phyloP scores from a whole-genome alignment of 2,888 invertebrate species.

The Lasioglossum marginatum region DNA sequence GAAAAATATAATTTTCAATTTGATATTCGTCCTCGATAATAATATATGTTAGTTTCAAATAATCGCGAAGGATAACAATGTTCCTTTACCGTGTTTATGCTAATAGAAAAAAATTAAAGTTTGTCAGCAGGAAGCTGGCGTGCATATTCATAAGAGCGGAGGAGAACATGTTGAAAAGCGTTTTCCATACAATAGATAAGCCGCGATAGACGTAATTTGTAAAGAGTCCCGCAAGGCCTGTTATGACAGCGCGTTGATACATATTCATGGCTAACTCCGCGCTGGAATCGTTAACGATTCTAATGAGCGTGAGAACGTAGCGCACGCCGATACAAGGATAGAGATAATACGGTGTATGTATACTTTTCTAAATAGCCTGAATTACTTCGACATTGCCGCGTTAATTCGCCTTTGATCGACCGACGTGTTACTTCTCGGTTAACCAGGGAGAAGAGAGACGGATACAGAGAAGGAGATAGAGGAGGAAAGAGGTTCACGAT shows the following conservation, averaged over 20 bases:
- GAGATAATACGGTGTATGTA: not conserved
- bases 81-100: not conserved
- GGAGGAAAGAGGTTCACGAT: not conserved
- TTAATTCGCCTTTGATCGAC: not conserved
- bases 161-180: not conserved
- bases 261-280: not conserved
- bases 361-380: not conserved
- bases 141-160: not conserved
- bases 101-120: not conserved
- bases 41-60: not conserved
- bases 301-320: not conserved
- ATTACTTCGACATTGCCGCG: not conserved
- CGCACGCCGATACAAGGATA: not conserved
- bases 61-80: not conserved
- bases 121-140: not conserved
- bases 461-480: not conserved
- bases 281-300: not conserved
- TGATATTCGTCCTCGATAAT: not conserved
- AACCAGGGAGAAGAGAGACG: not conserved
- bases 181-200: not conserved
- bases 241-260: slow-evolving; percentile 1
- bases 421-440: not conserved
- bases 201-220: not conserved
- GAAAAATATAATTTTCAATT: not conserved
- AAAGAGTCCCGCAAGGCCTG: not conserved